phyloP scores from a whole-genome alignment of 2,888 invertebrate species.

The Rhaphigaster nebulosa region DNA sequence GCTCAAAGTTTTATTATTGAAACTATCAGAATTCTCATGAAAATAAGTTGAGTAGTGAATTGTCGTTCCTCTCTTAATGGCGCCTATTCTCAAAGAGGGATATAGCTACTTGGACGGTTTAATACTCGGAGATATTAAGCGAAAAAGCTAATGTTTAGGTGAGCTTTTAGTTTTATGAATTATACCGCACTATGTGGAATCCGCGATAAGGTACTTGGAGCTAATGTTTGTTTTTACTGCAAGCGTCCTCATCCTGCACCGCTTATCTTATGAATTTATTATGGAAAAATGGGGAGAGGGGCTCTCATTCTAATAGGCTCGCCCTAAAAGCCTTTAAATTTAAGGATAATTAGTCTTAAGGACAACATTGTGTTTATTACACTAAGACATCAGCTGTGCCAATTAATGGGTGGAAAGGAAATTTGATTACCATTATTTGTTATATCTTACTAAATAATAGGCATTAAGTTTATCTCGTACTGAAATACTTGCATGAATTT shows the following conservation, averaged over 20 bases:
- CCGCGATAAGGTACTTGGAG: not conserved
- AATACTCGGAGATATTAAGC: not conserved
- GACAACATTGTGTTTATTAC: not conserved
- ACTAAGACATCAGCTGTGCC: not conserved
- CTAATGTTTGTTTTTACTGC: not conserved
- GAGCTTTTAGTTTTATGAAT: not conserved
- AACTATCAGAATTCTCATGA: not conserved
- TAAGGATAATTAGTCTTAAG: not conserved
- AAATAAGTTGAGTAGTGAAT: not conserved
- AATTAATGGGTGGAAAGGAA: not conserved
- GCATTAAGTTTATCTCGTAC: no score
- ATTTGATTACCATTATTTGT: no score
- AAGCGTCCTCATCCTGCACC: not conserved
- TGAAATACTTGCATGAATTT: no score
- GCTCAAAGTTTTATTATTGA: not conserved
- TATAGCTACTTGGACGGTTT: not conserved
- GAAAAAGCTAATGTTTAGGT: not conserved
- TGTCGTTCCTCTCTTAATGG: not conserved
- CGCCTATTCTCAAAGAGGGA: not conserved
- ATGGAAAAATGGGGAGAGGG: not conserved
- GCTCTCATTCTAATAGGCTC: not conserved
- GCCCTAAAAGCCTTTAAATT: conserved; percentile 9
- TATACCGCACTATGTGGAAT: not conserved
- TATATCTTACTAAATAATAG: no score
- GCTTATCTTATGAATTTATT: conserved; percentile 25